These are phyloP conservation scores for Sebastes schlegelii DNA, from an alignment of 2,113 vertebrate species.

Conservation along the genomic window DNA sequence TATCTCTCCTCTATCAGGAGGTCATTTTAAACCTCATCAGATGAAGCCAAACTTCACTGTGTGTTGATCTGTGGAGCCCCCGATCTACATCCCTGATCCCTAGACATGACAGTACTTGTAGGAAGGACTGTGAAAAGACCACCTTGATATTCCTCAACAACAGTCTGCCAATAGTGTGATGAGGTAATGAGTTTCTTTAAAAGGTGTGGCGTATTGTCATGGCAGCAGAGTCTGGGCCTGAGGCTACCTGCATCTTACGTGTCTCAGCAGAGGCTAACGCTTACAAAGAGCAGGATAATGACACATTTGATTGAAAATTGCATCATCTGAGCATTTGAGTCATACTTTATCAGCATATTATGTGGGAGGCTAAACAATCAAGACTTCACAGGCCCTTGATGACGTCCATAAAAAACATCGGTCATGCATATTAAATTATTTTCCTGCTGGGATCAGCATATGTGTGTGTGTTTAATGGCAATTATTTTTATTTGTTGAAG, in stretches of 20 bases:
- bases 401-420: not conserved
- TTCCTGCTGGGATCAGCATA: not conserved
- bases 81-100: too few relatives aligned
- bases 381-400: slow-evolving; percentile 5
- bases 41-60: not conserved
- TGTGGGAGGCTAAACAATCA: not conserved
- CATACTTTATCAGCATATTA: slow-evolving; percentile 7
- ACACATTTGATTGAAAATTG: not conserved
- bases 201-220: slow-evolving; percentile 48
- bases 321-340: not conserved
- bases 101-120: not conserved
- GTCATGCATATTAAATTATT: too few relatives aligned
- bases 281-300: slow-evolving; percentile 5
- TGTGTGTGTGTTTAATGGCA: not conserved
- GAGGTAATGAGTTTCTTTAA: slow-evolving; percentile 5
- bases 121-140: not conserved
- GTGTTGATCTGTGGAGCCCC: not conserved
- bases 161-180: not conserved
- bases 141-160: not conserved
- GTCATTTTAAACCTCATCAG: not conserved
- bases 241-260: slow-evolving; percentile 19
- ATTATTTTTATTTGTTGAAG: not conserved
- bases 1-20: not conserved
- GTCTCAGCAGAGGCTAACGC: slow-evolving; percentile 27
- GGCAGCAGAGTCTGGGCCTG: not conserved